These are phyloP conservation scores for Sarcophaga peregrina DNA, from an alignment of 1,140 invertebrate species.

Conservation along the genomic window DNA sequence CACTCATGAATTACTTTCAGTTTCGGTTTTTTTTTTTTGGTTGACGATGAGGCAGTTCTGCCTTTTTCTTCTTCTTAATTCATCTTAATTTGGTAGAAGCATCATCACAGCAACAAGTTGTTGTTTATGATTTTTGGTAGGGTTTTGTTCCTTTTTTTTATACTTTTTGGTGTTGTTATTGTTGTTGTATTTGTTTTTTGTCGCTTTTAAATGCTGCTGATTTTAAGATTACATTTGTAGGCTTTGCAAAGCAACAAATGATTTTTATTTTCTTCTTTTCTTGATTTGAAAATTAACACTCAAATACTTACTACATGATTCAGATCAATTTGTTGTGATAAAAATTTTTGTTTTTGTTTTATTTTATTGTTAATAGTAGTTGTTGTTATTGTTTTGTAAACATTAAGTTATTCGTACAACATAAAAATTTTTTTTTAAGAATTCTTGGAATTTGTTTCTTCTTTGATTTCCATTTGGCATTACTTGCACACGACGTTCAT, in stretches of 20 bases:
- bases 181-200: background rate
- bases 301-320: constrained; percentile 15
- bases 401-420: background rate
- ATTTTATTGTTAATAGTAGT: background rate
- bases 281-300: background rate
- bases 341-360: background rate
- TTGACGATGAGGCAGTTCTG: no score
- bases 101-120: no score
- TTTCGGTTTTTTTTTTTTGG: no score
- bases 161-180: background rate
- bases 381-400: background rate
- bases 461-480: no score
- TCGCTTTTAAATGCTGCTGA: background rate
- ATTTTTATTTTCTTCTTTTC: background rate
- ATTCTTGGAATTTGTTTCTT: background rate
- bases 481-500: no score
- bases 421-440: background rate
- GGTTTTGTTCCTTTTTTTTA: background rate
- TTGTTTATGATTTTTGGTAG: no score
- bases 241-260: background rate
- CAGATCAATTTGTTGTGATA: constrained; percentile 11
- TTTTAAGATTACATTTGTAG: background rate
- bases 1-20: no score
- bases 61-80: no score
- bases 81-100: no score